A percentile compares a stretch with the other conserved stretches of the same genome.
Evolutionary conservation across 2,113 vertebrate species (phyloP).

Genomic region (Taxidea taxus): DNA sequence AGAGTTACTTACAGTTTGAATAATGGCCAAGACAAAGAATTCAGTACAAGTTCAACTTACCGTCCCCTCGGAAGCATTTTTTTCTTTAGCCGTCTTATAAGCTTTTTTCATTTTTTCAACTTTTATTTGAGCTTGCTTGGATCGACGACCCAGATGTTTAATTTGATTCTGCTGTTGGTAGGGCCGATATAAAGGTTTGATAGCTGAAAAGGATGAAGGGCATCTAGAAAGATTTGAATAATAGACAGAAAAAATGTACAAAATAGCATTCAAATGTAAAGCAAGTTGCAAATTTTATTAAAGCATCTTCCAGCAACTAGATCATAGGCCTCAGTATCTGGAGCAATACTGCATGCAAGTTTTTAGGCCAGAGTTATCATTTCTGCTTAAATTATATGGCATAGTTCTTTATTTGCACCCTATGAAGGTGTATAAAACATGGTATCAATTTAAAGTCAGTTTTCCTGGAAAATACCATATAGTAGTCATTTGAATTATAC

Average conservation of each 20-base stretch:
- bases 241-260: conserved; percentile 10
- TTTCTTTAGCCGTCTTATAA: conserved; percentile 8
- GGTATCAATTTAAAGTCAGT: not conserved
- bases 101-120: conserved; percentile 60
- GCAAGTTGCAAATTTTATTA: conserved; percentile 41
- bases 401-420: not conserved
- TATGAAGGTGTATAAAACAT: not conserved
- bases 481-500: not conserved
- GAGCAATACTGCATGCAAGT: not conserved
- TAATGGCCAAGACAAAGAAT: conserved; percentile 38
- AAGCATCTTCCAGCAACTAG: not conserved
- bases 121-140: conserved; percentile 48
- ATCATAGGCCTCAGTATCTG: not conserved
- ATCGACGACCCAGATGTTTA: conserved; percentile 28
- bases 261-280: conserved; percentile 41
- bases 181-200: not conserved
- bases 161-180: not conserved
- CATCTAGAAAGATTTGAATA: conserved; percentile 44
- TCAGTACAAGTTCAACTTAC: conserved; percentile 55
- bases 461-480: conserved; percentile 24
- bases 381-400: conserved; percentile 29
- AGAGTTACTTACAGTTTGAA: conserved; percentile 38
- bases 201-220: not conserved
- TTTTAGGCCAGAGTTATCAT: conserved; percentile 12
- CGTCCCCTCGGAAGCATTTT: not conserved